Evolutionary conservation across 2,113 vertebrate genomes (phyloP), one percentile per base, ranked within the genome.

Genomic region (Microcebus griseorufus): DNA sequence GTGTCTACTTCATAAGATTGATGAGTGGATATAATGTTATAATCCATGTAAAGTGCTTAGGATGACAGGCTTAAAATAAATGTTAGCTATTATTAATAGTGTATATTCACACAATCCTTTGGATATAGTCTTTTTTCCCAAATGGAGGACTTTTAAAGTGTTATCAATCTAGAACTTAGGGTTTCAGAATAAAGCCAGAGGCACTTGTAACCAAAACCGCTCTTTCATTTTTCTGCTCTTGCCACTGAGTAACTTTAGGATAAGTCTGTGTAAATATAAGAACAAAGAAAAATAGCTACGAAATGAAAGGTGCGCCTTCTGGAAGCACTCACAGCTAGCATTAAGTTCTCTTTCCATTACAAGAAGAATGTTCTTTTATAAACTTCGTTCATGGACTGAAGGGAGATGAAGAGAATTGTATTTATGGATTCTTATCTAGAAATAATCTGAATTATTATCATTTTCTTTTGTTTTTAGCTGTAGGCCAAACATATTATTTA

Each of bases 1-100:
- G 55, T 48, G 67, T 93, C 89, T 97, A 89, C 96, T 94, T 96
- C 42, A 22, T 69, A 95, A 95, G 88, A 97, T 37, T n/a, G 64
- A 97, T 75, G 93, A 89, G 42, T 64, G 51, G 69, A 55, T 79
- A 58, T 45, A 86, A 69, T 32, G n/a, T 37, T 88, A 23, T 83
- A 90, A 87, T 92, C 88, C 69, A 22, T 62, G 48, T 79, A 65
- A 97, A 89, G 64, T 90, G 75, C 88, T 96, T 64, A 69, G 93
- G 82, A 90, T 17, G 53, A 39, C 51, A 82, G 18, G 55, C 42
- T 96, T 92, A 76, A 86, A 76, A 64, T 92, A 76, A 96, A 89
- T 22, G 39, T 34, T 67, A 55, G 32, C 69, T 94, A 53, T 79
- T 93, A 89, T 86, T 95, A 92, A 92, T 51, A 67, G 79, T 55